Evolutionary conservation across 2,888 invertebrate genomes (phyloP), one percentile per base, ranked within the genome.

Genomic region (Mythimna ferrago): DNA sequence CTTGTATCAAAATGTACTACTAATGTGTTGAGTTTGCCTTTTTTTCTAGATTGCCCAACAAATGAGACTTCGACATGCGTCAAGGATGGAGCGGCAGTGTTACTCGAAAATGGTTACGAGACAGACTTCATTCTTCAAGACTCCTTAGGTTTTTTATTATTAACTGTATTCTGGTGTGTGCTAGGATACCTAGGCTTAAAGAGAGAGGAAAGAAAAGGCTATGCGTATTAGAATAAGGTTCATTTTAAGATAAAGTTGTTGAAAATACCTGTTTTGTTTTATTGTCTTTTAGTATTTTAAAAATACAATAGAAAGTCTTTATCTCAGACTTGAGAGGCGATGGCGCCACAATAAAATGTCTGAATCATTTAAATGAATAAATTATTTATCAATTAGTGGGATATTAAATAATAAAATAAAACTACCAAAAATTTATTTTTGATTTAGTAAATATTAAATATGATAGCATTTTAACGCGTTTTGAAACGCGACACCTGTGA

Each of bases 141-240:
- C 71, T 82, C 90, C 1, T 16, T 94, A 2, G 96, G 96, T 0
- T 82, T 95, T 2, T 2, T 92, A 0, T 78, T 88, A 4, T 86
- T 95, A 0, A 92, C 92, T 6, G 0, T 91, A 0, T 44, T 93
- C 2, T 96, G 96, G 96, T 89, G 91, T 70, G 0, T 93, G 0
- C 51, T 96, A 0, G 95, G 94, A 0, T 95, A 93, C 64, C 88
- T 80, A 14, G 96, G 96, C 4, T 80, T 96, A 57, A 93, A 93
- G 82, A 87, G 94, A 48, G 95, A 95, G 80, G 94, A 94, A 85
- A 94, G 82, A 73, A 95, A 93, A 86, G 96, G 96, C 51, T 96
- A 94, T 86, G 93, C 93, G 53, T 96, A 95, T 87, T 96, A 83
- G 65, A 68, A 67, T 66, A 80, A 68, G 41, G 32, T 57, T 66